Conservation (phyloP, 2,888 invertebrate species). For the Clunio marinus region DNA sequence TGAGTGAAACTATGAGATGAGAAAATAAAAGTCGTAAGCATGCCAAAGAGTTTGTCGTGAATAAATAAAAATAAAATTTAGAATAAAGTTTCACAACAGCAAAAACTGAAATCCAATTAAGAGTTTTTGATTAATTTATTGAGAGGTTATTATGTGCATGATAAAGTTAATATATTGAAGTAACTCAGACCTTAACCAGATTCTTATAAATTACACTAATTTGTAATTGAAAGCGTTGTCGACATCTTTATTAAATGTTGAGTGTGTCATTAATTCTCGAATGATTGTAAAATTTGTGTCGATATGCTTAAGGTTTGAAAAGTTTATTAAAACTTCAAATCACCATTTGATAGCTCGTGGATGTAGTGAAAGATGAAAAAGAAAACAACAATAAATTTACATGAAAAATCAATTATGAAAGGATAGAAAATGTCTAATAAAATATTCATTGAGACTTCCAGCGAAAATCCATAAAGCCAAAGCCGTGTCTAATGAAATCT, state of each 20-base stretch:
- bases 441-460: not conserved
- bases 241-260: constrained; percentile 7
- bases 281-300: not conserved
- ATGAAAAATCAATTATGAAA: constrained; percentile 32
- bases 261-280: constrained; percentile 16
- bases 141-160: constrained; percentile 18
- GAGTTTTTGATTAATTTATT: constrained; percentile 14
- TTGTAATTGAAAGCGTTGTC: constrained; percentile 6
- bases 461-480: constrained; percentile 10
- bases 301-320: not conserved
- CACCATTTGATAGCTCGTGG: not conserved
- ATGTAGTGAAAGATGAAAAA: constrained; percentile 2
- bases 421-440: not conserved
- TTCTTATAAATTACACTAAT: constrained; percentile 10
- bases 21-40: no score
- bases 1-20: not conserved
- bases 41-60: not conserved
- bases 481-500: not conserved
- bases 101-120: constrained; percentile 15
- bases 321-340: no score
- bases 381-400: not conserved
- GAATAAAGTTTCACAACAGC: not conserved
- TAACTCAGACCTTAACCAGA: constrained; percentile 1
- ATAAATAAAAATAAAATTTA: not conserved
- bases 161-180: no score